Conservation (phyloP, 2,888 invertebrate genomes). For the Sarcophaga caerulescens region DNA sequence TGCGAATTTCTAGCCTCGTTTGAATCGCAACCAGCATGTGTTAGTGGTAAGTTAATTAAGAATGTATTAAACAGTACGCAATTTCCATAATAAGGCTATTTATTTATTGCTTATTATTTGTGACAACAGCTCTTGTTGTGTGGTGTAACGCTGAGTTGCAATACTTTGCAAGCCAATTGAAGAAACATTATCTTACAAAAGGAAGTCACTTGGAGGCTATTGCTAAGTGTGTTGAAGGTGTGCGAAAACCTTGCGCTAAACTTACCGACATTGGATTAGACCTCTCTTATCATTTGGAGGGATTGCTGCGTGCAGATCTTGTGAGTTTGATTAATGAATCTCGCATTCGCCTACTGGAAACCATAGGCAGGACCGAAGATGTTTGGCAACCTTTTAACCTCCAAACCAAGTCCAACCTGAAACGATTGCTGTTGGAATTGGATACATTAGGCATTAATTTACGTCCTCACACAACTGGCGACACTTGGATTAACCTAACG, state of each 20-base stretch:
- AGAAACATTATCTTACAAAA: slow-evolving; percentile 94
- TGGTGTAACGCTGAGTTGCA: slow-evolving; percentile 94
- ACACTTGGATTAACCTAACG: slow-evolving; percentile 81
- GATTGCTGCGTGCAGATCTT: slow-evolving; percentile 88
- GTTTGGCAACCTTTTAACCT: slow-evolving; percentile 81
- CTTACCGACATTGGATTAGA: slow-evolving; percentile 90
- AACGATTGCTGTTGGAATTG: slow-evolving; percentile 77
- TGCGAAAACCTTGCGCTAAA: slow-evolving; percentile 83
- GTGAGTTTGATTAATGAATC: slow-evolving; percentile 80
- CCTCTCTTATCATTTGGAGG: slow-evolving; percentile 94
- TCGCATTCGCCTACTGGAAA: slow-evolving; percentile 78
- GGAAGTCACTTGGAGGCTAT: slow-evolving; percentile 92
- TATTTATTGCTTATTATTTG: neutral
- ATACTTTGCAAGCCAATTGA: slow-evolving; percentile 89
- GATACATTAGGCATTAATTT: slow-evolving; percentile 79
- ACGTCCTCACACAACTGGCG: slow-evolving; percentile 79
- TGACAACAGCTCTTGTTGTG: slow-evolving; percentile 87
- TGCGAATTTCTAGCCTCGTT: slow-evolving; percentile 91
- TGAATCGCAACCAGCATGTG: slow-evolving; percentile 87
- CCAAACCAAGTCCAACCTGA: slow-evolving; percentile 80
- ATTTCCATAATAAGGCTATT: neutral
- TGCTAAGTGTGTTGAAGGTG: slow-evolving; percentile 92
- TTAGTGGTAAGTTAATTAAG: slow-evolving; percentile 83
- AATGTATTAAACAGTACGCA: neutral
- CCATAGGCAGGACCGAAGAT: slow-evolving; percentile 80